These are phyloP conservation scores for Thunnus maccoyii DNA, from an alignment of 2,113 vertebrate genomes.

Conservation along the genomic window DNA sequence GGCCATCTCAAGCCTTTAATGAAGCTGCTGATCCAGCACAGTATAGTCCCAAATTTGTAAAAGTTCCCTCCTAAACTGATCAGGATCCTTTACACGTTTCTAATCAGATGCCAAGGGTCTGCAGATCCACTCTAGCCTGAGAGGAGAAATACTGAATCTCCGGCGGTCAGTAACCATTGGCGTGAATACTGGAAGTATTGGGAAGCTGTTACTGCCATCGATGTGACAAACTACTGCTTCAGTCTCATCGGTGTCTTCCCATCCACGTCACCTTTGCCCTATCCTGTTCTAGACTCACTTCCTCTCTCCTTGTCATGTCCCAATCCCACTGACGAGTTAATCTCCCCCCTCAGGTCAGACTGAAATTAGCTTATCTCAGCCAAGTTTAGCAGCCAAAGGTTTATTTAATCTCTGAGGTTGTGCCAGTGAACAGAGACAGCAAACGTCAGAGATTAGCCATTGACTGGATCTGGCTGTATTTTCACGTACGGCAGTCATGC, in stretches of 20 bases:
- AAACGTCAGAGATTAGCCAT: conserved; percentile 63
- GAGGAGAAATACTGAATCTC: not conserved
- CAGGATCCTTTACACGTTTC: conserved; percentile 7
- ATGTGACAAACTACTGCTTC: not conserved
- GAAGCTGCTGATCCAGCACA: conserved; percentile 1
- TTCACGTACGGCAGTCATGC: conserved; percentile 17
- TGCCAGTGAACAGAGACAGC: conserved; percentile 25
- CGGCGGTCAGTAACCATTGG: not conserved
- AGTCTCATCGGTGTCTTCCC: not conserved
- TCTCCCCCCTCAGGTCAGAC: conserved; percentile 58
- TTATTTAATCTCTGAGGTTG: conserved; percentile 48
- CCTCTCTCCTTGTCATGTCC: conserved; percentile 39
- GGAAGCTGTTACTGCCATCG: conserved; percentile 41
- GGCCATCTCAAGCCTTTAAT: conserved; percentile 32
- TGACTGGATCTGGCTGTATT: conserved; percentile 19
- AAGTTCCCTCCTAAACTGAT: not conserved
- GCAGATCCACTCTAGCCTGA: not conserved
- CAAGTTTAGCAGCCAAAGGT: conserved; percentile 63
- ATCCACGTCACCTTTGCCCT: not conserved
- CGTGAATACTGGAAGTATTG: conserved; percentile 5
- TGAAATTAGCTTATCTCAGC: conserved; percentile 77
- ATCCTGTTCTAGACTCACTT: conserved; percentile 36
- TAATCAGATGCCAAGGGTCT: not conserved
- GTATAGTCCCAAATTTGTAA: not conserved
- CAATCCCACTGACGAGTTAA: conserved; percentile 70